Evolutionary conservation across 92 coral and sea anemone species (phyloP), one percentile per base, ranked within the genome.

Genomic region (Ricordea florida): DNA sequence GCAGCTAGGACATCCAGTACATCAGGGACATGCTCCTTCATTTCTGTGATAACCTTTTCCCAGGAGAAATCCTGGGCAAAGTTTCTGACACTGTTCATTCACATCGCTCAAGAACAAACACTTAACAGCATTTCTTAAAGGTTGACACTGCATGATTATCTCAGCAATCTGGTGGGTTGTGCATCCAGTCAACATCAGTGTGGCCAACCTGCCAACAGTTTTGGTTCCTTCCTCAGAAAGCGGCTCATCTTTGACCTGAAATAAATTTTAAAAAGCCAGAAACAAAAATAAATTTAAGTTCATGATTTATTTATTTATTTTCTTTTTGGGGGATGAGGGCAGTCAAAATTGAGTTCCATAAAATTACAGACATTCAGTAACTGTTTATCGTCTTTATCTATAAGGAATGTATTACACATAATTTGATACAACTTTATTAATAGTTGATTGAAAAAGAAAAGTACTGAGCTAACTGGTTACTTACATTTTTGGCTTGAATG

Each of bases 1-100:
- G 89, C 52, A 21, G 55, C 36, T 15, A 84, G 47, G 48, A 84
- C 30, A 28, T 84, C 85, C 43, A 84, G 53, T 14, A 84, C 49
- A 37, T 57, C 80, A 31, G 89, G 85, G 20, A 78, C 69, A 35
- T 57, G 69, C 52, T 88, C 83, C 37, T 72, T 88, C 82, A 88
- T 77, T 61, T 88, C 86, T 34, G n/a, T 15, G 44, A 82, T 44
- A 34, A 82, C 36, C 17, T 51, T 48, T 42, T 44, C 24, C 83
- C 83, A 48, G 7, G 31, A 18, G 49, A 77, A 65, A 26, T 53
- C 72, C 48, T 2, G 55, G 57, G 55, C 76, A 69, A 9, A 69
- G 76, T 6, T 31, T 32, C 15, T 18, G 1, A 16, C 76, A 69
- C 47, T 69, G 46, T 3, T 29, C 48, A 47, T 69, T 37, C 33